Percentiles rank a stretch among this genome's conserved stretches.
phyloP scores from a whole-genome alignment of 2,113 vertebrate species.

The Caracal caracal region DNA sequence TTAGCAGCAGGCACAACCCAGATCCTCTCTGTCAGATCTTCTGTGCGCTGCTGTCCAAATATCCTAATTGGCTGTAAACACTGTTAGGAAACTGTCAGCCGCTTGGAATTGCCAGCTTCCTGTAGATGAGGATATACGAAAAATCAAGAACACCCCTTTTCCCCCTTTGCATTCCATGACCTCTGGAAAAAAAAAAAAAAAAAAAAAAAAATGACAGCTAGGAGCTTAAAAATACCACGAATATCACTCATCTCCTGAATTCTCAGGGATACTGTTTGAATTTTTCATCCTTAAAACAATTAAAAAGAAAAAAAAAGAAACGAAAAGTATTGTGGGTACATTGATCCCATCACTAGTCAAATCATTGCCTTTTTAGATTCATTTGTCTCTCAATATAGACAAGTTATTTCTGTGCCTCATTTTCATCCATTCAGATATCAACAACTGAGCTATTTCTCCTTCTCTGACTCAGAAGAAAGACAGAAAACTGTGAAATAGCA shows the following conservation, averaged over 20 bases:
- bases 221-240: neutral
- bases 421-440: constrained; percentile 1
- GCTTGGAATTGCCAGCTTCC: neutral
- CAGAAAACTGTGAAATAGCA: neutral
- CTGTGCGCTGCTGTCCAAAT: neutral
- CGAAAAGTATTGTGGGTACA: neutral
- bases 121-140: neutral
- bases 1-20: neutral
- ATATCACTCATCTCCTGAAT: neutral
- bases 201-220: neutral
- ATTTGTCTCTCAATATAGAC: neutral
- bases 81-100: neutral
- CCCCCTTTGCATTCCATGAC: neutral
- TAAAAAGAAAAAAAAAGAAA: neutral
- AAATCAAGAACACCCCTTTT: neutral
- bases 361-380: neutral
- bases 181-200: neutral
- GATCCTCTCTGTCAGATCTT: neutral
- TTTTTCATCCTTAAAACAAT: neutral
- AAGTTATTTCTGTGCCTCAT: neutral
- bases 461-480: neutral
- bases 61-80: neutral
- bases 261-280: neutral
- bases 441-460: neutral
- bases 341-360: neutral